Evolutionary conservation across 2,888 invertebrate species (phyloP).

Genomic region (Dendrolimus pini): DNA sequence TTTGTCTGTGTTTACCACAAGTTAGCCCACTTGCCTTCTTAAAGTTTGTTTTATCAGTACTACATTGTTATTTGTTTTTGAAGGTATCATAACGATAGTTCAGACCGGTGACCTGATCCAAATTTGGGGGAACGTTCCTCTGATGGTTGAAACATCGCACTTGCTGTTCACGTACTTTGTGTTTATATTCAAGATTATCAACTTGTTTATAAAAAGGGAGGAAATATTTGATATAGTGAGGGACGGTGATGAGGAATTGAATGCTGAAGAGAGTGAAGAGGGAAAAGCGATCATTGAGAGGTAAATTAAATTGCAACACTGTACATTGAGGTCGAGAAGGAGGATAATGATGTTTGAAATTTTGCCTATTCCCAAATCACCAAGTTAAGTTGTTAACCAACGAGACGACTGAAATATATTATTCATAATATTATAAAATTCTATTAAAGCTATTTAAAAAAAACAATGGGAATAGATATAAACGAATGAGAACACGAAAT

Average conservation of each 20-base stretch:
- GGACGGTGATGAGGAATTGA: conserved; percentile 28
- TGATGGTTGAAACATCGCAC: conserved; percentile 50
- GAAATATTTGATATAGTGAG: conserved; percentile 32
- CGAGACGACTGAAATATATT: no score
- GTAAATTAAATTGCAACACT: conserved; percentile 17
- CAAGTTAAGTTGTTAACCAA: no score
- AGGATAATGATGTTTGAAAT: background rate
- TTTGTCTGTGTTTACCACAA: no score
- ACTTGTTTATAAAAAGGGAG: conserved; percentile 25
- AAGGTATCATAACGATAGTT: conserved; percentile 42
- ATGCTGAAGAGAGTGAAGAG: conserved; percentile 18
- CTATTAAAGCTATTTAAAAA: no score
- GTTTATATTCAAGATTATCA: conserved; percentile 37
- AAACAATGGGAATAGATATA: no score
- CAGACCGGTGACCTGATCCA: conserved; percentile 53
- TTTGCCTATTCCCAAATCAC: no score
- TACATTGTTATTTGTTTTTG: background rate
- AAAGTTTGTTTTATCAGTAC: no score
- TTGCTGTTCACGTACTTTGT: conserved; percentile 49
- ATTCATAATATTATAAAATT: no score
- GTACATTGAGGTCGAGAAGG: background rate
- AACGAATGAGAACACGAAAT: no score
- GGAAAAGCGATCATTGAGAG: conserved; percentile 33
- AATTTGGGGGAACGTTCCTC: conserved; percentile 49
- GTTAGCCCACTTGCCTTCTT: no score